Percentiles rank a stretch among this genome's conserved stretches.
These are phyloP conservation scores for Pseudomyrmex sp. DNA, from an alignment of 1,140 invertebrate species.

Conservation along the genomic window DNA sequence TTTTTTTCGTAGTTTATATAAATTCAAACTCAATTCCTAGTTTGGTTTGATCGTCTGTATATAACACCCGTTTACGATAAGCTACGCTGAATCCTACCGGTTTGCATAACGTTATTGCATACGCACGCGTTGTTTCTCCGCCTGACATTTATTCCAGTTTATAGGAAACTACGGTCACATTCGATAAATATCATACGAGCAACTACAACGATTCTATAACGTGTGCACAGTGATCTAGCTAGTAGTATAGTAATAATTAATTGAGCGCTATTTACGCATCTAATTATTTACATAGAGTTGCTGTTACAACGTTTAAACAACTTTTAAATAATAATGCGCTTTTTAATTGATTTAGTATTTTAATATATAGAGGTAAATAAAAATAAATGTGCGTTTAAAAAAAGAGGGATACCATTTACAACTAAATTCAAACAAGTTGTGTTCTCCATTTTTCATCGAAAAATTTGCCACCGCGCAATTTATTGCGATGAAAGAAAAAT, in stretches of 20 bases:
- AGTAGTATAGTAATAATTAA: constrained; percentile 32
- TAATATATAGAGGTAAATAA: too few species aligned
- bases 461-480: constrained; percentile 12
- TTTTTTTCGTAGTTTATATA: too few species aligned
- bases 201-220: constrained; percentile 20
- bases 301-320: neutral
- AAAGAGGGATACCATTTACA: too few species aligned
- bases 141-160: constrained; percentile 28
- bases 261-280: constrained; percentile 18
- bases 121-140: neutral
- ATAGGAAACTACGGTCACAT: constrained; percentile 20
- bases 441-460: neutral
- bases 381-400: too few species aligned
- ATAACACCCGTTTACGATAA: constrained; percentile 48
- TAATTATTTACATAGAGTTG: constrained; percentile 13
- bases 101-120: constrained; percentile 37
- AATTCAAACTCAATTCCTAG: neutral
- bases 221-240: neutral
- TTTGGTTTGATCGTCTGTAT: constrained; percentile 45
- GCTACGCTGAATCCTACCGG: constrained; percentile 35
- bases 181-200: neutral
- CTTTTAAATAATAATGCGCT: too few species aligned
- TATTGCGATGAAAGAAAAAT: neutral
- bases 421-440: too few species aligned
- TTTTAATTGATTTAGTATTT: too few species aligned